phyloP scores from a whole-genome alignment of 2,888 invertebrate genomes.

The Holacanthella duospinosa region DNA sequence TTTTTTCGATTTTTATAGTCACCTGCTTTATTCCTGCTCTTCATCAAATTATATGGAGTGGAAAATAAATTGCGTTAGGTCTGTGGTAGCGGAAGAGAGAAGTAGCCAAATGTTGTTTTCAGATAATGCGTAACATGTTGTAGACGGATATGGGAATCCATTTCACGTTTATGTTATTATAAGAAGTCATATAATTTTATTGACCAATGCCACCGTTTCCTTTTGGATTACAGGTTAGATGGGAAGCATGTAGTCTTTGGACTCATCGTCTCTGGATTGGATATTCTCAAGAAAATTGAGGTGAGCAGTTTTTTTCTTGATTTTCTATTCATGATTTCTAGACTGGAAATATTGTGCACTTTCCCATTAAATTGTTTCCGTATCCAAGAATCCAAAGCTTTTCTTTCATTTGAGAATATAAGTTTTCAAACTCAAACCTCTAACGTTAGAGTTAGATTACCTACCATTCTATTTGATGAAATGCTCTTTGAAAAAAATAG shows the following conservation, averaged over 20 bases:
- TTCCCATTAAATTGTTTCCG: background rate
- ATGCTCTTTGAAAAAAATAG: too few species aligned
- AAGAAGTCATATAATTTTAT: background rate
- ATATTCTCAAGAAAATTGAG: conserved; percentile 85
- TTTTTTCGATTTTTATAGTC: conserved; percentile 3
- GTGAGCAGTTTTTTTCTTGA: conserved; percentile 36
- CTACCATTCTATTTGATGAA: too few species aligned
- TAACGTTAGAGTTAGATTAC: background rate
- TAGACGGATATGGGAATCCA: background rate
- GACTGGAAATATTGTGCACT: background rate
- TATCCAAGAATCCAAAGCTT: background rate
- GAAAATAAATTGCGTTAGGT: conserved; percentile 12
- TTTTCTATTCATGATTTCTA: background rate
- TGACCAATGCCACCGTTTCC: background rate
- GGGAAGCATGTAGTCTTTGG: conserved; percentile 97
- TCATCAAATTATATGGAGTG: conserved; percentile 21
- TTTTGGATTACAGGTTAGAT: conserved; percentile 55
- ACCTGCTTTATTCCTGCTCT: background rate
- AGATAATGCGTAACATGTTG: conserved; percentile 1
- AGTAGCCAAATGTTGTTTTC: background rate
- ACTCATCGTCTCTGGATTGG: conserved; percentile 83
- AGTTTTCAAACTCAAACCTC: background rate
- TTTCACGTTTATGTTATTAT: conserved; percentile 1
- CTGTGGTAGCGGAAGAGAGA: background rate
- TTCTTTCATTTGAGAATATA: background rate